Conservation (phyloP, 2,113 vertebrate genomes). For the Paramormyrops kingsleyae region DNA sequence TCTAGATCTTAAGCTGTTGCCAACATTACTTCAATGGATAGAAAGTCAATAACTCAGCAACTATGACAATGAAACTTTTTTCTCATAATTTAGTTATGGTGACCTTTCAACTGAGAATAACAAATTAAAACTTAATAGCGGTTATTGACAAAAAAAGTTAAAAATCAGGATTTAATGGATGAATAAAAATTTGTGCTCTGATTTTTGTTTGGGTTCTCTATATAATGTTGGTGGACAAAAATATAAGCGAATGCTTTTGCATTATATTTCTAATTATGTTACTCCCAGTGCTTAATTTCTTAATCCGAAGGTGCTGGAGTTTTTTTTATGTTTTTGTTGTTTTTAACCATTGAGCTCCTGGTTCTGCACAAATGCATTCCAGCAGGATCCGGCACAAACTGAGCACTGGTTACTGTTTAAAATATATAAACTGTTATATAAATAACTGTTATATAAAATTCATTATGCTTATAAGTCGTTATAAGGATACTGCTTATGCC, state of each 20-base stretch:
- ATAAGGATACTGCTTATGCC: background rate
- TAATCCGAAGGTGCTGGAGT: background rate
- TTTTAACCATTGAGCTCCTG: background rate
- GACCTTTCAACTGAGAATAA: background rate
- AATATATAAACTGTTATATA: background rate
- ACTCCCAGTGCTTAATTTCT: background rate
- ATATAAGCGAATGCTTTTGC: background rate
- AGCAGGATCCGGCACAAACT: background rate
- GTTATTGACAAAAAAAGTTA: background rate
- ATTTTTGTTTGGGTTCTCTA: background rate
- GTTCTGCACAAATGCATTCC: background rate
- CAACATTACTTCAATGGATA: background rate
- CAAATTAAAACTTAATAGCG: background rate
- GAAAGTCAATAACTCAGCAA: background rate
- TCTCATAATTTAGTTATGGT: background rate
- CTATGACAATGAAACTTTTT: background rate
- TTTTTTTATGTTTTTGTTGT: background rate
- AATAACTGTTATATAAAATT: background rate
- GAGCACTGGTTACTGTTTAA: background rate
- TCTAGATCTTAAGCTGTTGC: background rate
- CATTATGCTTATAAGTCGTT: background rate
- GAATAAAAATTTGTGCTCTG: background rate
- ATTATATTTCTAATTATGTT: background rate
- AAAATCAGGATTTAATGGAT: background rate
- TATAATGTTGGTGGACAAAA: background rate